phyloP scores from a whole-genome alignment of 2,888 invertebrate species.

The Mellilla xanthometata region DNA sequence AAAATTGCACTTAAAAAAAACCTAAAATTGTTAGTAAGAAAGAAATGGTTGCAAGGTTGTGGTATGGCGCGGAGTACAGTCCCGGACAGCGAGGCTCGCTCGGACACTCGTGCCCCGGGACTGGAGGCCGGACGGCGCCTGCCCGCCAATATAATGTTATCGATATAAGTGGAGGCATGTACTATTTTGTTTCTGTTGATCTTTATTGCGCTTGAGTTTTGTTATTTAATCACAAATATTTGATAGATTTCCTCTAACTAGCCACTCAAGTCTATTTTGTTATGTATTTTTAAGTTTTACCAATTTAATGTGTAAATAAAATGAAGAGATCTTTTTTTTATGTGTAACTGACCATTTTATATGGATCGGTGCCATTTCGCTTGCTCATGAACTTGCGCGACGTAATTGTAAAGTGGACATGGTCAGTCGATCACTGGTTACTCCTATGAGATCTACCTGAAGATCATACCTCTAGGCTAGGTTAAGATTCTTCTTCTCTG shows the following conservation, averaged over 20 bases:
- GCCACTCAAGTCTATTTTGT: constrained; percentile 75
- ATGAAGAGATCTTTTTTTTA: constrained; percentile 62
- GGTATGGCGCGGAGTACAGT: constrained; percentile 44
- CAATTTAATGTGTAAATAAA: constrained; percentile 71
- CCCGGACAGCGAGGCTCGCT: too few relatives aligned
- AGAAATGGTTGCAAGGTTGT: constrained; percentile 36
- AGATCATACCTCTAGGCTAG: too few relatives aligned
- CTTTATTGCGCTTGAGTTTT: constrained; percentile 73
- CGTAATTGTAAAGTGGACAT: neutral
- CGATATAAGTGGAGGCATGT: constrained; percentile 49
- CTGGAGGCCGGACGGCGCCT: too few relatives aligned
- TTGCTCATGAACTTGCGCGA: constrained; percentile 37
- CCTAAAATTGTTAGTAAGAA: constrained; percentile 37
- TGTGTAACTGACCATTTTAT: constrained; percentile 56
- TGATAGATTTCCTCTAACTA: constrained; percentile 69
- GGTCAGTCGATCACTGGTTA: too few relatives aligned
- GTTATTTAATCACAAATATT: constrained; percentile 72
- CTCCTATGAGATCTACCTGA: too few relatives aligned
- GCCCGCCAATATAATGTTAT: constrained; percentile 34
- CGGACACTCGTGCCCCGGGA: too few relatives aligned
- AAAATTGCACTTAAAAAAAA: constrained; percentile 45
- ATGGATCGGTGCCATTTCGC: constrained; percentile 43
- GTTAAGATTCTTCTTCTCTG: too few relatives aligned
- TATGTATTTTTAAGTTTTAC: constrained; percentile 80
- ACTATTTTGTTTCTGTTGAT: constrained; percentile 72